Evolutionary conservation across 2,797 vertebrate species (phyloP).

Genomic region (Macrochelys suwanniensis): DNA sequence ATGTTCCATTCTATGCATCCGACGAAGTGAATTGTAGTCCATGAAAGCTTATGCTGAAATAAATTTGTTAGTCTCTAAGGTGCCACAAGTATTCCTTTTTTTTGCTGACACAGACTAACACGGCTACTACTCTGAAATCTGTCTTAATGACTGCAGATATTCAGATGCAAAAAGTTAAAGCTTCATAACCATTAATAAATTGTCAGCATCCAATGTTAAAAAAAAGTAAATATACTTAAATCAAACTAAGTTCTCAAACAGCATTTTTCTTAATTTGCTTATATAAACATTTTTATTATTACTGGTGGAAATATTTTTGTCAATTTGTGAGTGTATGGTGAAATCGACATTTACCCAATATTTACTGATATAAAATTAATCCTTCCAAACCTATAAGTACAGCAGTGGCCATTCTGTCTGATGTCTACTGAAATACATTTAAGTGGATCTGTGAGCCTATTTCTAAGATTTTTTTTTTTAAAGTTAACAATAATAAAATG

Average conservation of each 20-base stretch:
- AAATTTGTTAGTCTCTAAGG: no score
- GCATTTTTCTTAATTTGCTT: background rate
- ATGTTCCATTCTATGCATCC: no score
- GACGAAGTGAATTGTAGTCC: no score
- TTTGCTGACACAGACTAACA: no score
- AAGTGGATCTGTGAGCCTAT: constrained; percentile 6
- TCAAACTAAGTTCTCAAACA: background rate
- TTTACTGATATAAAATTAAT: background rate
- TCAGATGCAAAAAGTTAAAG: background rate
- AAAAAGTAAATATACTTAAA: background rate
- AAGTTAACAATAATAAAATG: constrained; percentile 42
- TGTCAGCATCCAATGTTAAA: background rate
- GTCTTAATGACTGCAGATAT: background rate
- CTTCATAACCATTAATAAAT: background rate
- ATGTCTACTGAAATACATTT: constrained; percentile 1
- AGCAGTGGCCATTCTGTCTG: background rate
- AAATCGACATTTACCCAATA: background rate
- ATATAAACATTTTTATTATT: background rate
- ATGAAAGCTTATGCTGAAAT: no score
- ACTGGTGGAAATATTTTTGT: background rate
- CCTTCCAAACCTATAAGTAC: background rate
- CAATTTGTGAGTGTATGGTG: background rate
- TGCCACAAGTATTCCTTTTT: no score
- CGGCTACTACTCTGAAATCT: no score
- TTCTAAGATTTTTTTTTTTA: constrained; percentile 33